Conservation (phyloP, 64 coral and sea anemone genomes). For the Dendrophyllia cribrosa region DNA sequence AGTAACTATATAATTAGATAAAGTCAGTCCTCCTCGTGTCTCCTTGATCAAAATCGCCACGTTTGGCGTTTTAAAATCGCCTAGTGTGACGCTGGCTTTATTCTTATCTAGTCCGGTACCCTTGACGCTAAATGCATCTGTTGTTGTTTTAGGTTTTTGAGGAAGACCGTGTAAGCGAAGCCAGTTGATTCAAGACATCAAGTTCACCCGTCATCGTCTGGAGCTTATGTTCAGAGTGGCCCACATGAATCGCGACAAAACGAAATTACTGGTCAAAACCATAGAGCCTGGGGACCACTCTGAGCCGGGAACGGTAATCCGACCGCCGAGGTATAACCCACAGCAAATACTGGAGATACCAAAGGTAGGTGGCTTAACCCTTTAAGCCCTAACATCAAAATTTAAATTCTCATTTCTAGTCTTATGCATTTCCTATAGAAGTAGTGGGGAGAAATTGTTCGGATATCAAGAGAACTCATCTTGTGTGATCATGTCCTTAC, state of each 20-base stretch:
- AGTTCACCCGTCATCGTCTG: slow-evolving; percentile 86
- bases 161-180: slow-evolving; percentile 87
- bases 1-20: too few relatives aligned
- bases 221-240: slow-evolving; percentile 95
- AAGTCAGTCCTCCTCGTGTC: too few relatives aligned
- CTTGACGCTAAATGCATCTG: too few relatives aligned
- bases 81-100: too few relatives aligned
- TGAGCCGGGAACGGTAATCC: slow-evolving; percentile 46
- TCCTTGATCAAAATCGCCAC: too few relatives aligned
- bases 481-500: too few relatives aligned
- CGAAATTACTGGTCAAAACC: slow-evolving; percentile 77
- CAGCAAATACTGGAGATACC: slow-evolving; percentile 59
- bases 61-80: too few relatives aligned
- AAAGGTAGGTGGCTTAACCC: not conserved
- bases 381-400: not conserved
- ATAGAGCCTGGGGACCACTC: slow-evolving; percentile 60
- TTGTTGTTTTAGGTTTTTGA: slow-evolving; percentile 50
- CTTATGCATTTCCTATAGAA: too few relatives aligned
- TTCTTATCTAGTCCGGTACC: too few relatives aligned
- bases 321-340: slow-evolving; percentile 54
- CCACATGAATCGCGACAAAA: slow-evolving; percentile 97
- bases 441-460: too few relatives aligned
- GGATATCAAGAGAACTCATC: too few relatives aligned
- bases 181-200: slow-evolving; percentile 85
- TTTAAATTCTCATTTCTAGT: too few relatives aligned